These are phyloP conservation scores for Pterocles burchelli DNA, from an alignment of 2,113 vertebrate species.

Conservation along the genomic window DNA sequence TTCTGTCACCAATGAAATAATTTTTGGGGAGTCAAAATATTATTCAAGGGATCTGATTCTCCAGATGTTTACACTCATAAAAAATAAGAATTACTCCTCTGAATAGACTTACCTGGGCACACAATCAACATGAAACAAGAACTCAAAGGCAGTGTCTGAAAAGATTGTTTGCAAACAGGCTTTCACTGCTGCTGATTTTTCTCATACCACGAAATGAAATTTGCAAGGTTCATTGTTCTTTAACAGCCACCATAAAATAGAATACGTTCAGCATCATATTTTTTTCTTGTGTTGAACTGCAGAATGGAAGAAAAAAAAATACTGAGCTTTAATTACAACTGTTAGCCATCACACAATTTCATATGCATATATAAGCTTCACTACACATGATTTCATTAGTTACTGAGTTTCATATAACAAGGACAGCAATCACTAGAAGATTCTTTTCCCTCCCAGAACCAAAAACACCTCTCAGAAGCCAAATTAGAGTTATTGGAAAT, in stretches of 20 bases:
- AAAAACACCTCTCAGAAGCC: not conserved
- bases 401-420: not conserved
- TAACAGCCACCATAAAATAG: not conserved
- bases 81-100: not conserved
- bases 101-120: not conserved
- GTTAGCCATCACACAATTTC: not conserved
- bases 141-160: not conserved
- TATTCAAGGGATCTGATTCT: not conserved
- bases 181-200: not conserved
- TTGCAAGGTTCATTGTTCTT: not conserved
- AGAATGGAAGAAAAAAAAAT: not conserved
- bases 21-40: not conserved
- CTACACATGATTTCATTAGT: not conserved
- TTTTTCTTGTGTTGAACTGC: not conserved
- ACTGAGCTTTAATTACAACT: not conserved
- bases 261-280: not conserved
- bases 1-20: not conserved
- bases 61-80: not conserved
- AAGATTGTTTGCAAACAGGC: not conserved
- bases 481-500: not conserved
- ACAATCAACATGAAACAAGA: not conserved
- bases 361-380: not conserved
- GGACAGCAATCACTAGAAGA: not conserved
- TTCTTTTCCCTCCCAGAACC: not conserved
- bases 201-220: not conserved